Percentiles rank a stretch among this genome's conserved stretches.
Evolutionary conservation across 2,888 invertebrate species (phyloP).

Genomic region (Amorpha juglandis): DNA sequence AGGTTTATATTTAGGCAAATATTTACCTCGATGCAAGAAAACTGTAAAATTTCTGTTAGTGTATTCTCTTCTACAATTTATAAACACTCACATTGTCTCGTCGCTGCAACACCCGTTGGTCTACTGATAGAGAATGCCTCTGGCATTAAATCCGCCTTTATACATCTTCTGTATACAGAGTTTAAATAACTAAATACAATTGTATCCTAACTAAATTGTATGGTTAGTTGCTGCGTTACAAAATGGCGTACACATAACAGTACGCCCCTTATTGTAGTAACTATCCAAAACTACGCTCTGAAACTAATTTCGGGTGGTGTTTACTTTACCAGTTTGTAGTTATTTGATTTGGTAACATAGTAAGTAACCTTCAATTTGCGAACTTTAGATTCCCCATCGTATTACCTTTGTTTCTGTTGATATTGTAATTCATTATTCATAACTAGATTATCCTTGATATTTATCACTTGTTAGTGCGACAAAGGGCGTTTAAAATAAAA

Average conservation of each 20-base stretch:
- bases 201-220: too few species aligned
- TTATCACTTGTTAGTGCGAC: not conserved
- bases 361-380: not conserved
- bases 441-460: not conserved
- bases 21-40: too few species aligned
- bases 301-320: conserved; percentile 17
- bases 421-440: conserved; percentile 4
- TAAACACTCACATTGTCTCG: too few species aligned
- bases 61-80: too few species aligned
- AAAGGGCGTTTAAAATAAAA: not conserved
- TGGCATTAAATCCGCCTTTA: too few species aligned
- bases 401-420: not conserved
- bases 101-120: too few species aligned
- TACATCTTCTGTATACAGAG: too few species aligned
- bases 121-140: too few species aligned
- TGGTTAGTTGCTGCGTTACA: too few species aligned
- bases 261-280: not conserved
- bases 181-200: too few species aligned
- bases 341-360: conserved; percentile 7
- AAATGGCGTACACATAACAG: not conserved
- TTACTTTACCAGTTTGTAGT: conserved; percentile 6
- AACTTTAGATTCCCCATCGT: not conserved
- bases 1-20: too few species aligned
- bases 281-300: not conserved
- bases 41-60: too few species aligned